Evolutionary conservation across 2,797 vertebrate genomes (phyloP), one percentile per base, ranked within the genome.

Genomic region (Neoniphon sammara): DNA sequence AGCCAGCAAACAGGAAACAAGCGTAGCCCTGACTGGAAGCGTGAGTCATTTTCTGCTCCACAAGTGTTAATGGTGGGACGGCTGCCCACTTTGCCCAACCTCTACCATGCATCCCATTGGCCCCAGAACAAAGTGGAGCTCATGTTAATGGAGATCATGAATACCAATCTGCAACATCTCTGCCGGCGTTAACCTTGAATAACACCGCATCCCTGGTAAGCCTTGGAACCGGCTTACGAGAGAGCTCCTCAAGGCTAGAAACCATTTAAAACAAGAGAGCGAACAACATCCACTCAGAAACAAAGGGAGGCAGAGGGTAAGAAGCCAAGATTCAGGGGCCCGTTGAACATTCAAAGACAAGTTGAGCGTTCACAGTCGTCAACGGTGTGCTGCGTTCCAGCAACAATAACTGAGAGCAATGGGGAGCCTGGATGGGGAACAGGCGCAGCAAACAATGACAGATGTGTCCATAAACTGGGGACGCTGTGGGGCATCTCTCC

Each of bases 11-110:
- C 82, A 89, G 88, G 86, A 89, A 91, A 83, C 78, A 78, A 85
- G 72, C 83, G 70, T 44, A 84, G 77, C 81, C 75, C 82, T 92
- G 87, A 89, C 92, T 92, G 91, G 88, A 92, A 91, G 86, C 80
- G 81, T 92, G 91, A 93, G 78, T 93, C 90, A 92, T 81, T 92
- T 88, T 90, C 83, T 87, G 85, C 87, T 82, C 76, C 81, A 77
- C 78, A 88, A 91, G 87, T 90, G 90, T 88, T 92, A 91, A 92
- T 84, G 88, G 91, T 79, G 85, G 81, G 88, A 85, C 57, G 57
- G 66, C 66, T 80, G 77, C 84, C 84, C 80, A 73, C 79, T 78
- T 77, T 57, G 74, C 75, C 85, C 73, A 71, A 12, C 86, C 70
- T 80, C 82, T 82, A 77, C 12, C 79, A 81, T 88, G 78, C 87